A percentile compares a stretch with the other conserved stretches of the same genome.
phyloP scores from a whole-genome alignment of 2,113 vertebrate species.

The Rallus limicola region DNA sequence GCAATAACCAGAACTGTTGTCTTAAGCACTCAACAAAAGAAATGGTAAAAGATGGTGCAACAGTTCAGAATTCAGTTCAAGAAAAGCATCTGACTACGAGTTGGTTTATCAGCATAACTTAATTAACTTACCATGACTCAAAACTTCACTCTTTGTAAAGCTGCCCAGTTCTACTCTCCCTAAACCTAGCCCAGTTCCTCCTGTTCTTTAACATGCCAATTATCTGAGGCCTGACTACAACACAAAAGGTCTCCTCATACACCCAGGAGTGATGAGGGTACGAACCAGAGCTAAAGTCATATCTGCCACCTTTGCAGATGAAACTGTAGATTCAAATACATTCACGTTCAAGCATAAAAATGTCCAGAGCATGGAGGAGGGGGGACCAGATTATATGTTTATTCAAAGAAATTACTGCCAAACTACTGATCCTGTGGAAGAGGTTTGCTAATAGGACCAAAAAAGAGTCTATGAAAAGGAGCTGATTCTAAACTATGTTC shows the following conservation, averaged over 20 bases:
- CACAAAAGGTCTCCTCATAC: background rate
- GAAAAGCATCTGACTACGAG: background rate
- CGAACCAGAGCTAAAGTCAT: background rate
- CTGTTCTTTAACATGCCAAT: accelerated
- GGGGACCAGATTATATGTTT: background rate
- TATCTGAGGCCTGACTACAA: background rate
- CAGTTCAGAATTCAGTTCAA: background rate
- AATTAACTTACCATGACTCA: background rate
- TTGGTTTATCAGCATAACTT: background rate
- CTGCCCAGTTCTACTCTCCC: background rate
- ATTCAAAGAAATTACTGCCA: background rate
- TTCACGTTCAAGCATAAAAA: background rate
- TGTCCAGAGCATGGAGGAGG: background rate
- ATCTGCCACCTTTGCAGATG: background rate
- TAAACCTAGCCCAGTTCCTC: background rate
- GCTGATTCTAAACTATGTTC: background rate
- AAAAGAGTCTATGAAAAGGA: background rate
- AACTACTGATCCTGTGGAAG: background rate
- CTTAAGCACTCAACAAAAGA: background rate
- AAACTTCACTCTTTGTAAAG: background rate
- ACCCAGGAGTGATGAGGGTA: accelerated
- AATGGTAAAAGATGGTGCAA: background rate
- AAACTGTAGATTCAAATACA: background rate
- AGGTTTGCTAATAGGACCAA: background rate
- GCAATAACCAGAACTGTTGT: background rate